Evolutionary conservation across 2,113 vertebrate genomes (phyloP).

Genomic region (Solenodon paradoxus): DNA sequence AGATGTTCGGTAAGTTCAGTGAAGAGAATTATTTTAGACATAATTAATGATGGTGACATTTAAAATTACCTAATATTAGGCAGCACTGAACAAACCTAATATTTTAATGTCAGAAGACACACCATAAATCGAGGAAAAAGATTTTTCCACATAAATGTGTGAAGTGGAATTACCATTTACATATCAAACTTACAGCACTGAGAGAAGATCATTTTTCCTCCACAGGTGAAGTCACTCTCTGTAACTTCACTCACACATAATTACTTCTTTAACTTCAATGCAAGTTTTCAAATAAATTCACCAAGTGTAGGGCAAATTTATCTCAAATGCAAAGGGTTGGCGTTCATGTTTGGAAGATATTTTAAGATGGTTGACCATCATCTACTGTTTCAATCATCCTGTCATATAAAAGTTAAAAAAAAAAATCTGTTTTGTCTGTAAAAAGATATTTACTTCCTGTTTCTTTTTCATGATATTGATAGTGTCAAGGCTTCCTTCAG

Average conservation of each 20-base stretch:
- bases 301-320: neutral
- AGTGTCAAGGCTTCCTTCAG: no score
- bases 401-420: neutral
- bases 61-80: neutral
- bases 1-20: neutral
- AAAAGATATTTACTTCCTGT: neutral
- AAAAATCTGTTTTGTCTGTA: neutral
- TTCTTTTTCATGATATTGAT: neutral
- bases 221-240: neutral
- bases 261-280: neutral
- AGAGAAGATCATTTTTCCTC: neutral
- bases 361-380: neutral
- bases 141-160: neutral
- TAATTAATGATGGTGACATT: neutral
- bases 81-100: neutral
- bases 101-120: neutral
- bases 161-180: neutral
- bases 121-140: neutral
- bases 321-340: neutral
- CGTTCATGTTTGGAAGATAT: neutral
- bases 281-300: neutral
- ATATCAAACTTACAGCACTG: neutral
- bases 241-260: neutral
- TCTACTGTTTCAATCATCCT: neutral
- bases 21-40: neutral